Evolutionary conservation across 2,797 vertebrate genomes (phyloP).

Genomic region (Crotalus adamanteus): DNA sequence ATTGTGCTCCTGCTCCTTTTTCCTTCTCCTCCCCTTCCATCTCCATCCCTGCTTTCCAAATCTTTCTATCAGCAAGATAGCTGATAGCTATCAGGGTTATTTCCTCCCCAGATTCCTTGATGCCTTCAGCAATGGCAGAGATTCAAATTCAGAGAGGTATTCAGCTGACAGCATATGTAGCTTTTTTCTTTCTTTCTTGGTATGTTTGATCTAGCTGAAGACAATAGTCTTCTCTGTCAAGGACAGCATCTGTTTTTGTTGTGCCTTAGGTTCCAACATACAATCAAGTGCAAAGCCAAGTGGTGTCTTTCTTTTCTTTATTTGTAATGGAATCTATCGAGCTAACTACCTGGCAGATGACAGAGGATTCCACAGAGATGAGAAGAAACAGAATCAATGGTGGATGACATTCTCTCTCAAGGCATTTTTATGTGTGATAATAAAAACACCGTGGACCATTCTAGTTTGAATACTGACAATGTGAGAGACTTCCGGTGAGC

Average conservation of each 20-base stretch:
- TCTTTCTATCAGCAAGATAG: neutral
- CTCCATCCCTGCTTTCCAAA: neutral
- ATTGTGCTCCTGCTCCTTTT: neutral
- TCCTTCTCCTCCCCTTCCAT: neutral
- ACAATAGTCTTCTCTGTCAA: neutral
- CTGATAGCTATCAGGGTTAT: no score
- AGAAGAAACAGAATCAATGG: neutral
- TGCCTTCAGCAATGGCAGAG: no score
- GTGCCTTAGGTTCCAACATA: neutral
- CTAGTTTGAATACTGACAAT: neutral
- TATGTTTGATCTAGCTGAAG: neutral
- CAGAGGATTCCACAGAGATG: neutral
- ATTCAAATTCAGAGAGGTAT: no score
- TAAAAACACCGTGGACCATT: neutral
- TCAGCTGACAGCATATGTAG: neutral
- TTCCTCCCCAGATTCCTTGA: no score
- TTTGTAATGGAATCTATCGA: slow-evolving; percentile 2
- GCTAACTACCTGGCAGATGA: neutral
- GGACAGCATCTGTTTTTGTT: slow-evolving; percentile 2
- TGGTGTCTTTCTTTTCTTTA: neutral
- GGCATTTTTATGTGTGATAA: neutral
- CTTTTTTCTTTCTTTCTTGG: neutral
- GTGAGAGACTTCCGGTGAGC: neutral
- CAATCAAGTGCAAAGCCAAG: neutral
- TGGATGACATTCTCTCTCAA: neutral